Conservation (phyloP, 1,140 invertebrate species). For the Cydia fagiglandana region DNA sequence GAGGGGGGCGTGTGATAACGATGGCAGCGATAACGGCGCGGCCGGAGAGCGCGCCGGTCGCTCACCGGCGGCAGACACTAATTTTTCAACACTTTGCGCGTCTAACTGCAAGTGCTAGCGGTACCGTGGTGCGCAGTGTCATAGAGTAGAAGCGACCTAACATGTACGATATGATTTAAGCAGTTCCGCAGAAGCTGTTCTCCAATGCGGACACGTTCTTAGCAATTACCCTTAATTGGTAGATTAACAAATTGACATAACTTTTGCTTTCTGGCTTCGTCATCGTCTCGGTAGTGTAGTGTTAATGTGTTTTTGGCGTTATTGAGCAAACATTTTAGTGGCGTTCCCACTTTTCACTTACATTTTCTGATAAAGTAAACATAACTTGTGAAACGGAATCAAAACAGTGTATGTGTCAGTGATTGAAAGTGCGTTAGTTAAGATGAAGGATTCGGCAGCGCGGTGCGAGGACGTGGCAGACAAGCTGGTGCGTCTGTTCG, state of each 20-base stretch:
- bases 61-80: constrained; percentile 32
- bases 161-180: neutral
- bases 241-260: constrained; percentile 25
- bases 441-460: constrained; percentile 72
- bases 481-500: constrained; percentile 85
- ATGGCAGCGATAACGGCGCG: constrained; percentile 58
- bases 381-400: constrained; percentile 10
- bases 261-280: constrained; percentile 16
- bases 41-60: constrained; percentile 45
- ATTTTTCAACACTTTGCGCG: constrained; percentile 37
- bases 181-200: constrained; percentile 14
- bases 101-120: constrained; percentile 35
- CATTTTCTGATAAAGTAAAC: constrained; percentile 21
- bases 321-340: constrained; percentile 4
- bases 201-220: neutral
- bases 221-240: constrained; percentile 10
- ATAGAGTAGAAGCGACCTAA: constrained; percentile 13
- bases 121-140: constrained; percentile 32
- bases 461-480: constrained; percentile 82
- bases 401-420: constrained; percentile 27
- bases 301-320: constrained; percentile 10
- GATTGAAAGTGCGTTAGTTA: constrained; percentile 36
- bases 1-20: constrained; percentile 55
- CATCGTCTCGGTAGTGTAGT: constrained; percentile 1
- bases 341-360: constrained; percentile 26